A percentile compares a stretch with the other conserved stretches of the same genome.
Conservation (phyloP, 2,113 vertebrate genomes). For the Sinocyclocheilus grahami region DNA sequence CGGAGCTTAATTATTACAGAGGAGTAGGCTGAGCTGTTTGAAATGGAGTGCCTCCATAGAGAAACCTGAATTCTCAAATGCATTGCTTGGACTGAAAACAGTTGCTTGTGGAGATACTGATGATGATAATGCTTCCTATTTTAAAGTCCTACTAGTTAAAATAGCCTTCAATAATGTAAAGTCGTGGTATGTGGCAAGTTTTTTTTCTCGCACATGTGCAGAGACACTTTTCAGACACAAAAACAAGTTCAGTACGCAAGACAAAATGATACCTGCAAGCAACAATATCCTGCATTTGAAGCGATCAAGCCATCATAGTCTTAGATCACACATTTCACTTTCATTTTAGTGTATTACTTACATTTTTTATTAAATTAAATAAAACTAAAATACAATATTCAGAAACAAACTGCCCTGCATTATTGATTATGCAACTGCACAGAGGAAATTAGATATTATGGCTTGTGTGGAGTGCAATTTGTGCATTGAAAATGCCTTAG, state of each 20-base stretch:
- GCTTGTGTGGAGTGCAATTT: neutral
- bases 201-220: neutral
- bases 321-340: neutral
- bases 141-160: neutral
- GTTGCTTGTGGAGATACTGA: neutral
- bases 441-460: neutral
- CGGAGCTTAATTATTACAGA: constrained; percentile 54
- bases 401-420: neutral
- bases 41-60: constrained; percentile 42
- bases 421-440: too few species aligned
- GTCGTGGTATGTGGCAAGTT: neutral
- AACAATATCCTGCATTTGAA: neutral
- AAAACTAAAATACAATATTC: neutral
- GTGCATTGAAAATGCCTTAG: neutral
- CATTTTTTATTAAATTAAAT: neutral
- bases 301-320: neutral
- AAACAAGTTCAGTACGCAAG: neutral
- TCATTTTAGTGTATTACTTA: neutral
- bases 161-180: neutral
- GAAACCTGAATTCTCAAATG: constrained; percentile 21
- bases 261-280: neutral
- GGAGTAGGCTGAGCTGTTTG: constrained; percentile 41
- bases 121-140: neutral
- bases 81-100: neutral
- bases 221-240: neutral